Evolutionary conservation across 1,140 invertebrate genomes (phyloP).

Genomic region (Drosophila miranda): DNA sequence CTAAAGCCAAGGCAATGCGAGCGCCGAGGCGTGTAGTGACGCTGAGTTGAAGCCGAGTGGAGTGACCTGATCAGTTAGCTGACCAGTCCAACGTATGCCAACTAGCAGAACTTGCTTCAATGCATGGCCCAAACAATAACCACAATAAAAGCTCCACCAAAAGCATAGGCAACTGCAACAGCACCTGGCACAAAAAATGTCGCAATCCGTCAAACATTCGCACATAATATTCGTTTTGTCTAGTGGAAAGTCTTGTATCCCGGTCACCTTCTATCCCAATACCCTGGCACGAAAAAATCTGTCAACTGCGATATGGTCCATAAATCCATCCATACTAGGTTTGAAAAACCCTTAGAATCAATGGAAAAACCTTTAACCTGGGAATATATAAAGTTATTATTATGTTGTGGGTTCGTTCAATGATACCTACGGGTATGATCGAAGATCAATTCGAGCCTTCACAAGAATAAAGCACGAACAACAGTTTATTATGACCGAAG

Average conservation of each 20-base stretch:
- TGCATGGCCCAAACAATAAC: conserved; percentile 36
- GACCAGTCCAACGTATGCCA: conserved; percentile 35
- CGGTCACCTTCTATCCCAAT: not conserved
- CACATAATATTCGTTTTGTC: conserved; percentile 8
- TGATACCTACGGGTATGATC: no score
- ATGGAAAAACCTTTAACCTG: no score
- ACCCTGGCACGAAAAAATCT: conserved; percentile 1
- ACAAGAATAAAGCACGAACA: no score
- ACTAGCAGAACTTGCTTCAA: conserved; percentile 45
- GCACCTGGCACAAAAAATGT: conserved; percentile 46
- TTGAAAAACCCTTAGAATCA: no score
- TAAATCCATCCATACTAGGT: no score
- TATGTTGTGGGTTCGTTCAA: no score
- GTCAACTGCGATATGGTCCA: conserved; percentile 4
- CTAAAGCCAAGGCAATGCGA: conserved; percentile 9
- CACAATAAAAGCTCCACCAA: conserved; percentile 14
- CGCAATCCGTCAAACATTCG: conserved; percentile 29
- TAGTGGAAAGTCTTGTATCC: conserved; percentile 15
- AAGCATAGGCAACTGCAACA: conserved; percentile 5
- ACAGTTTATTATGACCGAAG: no score
- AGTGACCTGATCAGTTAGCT: conserved; percentile 46
- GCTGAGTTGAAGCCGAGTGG: conserved; percentile 14
- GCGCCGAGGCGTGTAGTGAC: not conserved
- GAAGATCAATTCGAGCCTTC: no score
- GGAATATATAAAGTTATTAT: no score